A percentile compares a stretch with the other conserved stretches of the same genome.
Conservation (phyloP, 2,888 invertebrate genomes). For the Embidobia sp. region DNA sequence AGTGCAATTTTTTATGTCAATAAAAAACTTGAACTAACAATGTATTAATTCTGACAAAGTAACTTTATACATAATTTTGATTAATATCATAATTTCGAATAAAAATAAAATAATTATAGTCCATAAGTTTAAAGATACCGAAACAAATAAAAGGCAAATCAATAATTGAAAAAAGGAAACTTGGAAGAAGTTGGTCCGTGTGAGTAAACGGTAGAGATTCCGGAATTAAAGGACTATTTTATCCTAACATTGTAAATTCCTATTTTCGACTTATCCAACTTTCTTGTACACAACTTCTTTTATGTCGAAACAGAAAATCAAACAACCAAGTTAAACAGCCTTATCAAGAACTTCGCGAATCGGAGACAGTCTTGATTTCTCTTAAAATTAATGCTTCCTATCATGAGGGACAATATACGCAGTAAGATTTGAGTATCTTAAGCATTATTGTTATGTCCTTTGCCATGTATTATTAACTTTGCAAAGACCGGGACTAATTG, state of each 20-base stretch:
- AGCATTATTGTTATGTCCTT: slow-evolving; percentile 62
- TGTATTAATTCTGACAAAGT: too few species aligned
- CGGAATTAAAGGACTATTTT: slow-evolving; percentile 3
- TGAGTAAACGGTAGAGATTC: too few species aligned
- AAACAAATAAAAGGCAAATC: too few species aligned
- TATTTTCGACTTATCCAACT: slow-evolving; percentile 13
- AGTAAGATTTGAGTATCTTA: slow-evolving; percentile 50
- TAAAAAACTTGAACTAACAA: too few species aligned
- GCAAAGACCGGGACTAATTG: slow-evolving; percentile 57
- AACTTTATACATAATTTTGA: too few species aligned
- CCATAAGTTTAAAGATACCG: too few species aligned
- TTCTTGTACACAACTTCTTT: slow-evolving; percentile 3
- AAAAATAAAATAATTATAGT: too few species aligned
- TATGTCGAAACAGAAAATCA: slow-evolving; percentile 21
- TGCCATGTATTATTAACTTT: slow-evolving; percentile 62
- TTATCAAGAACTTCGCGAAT: slow-evolving; percentile 6
- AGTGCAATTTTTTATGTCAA: too few species aligned
- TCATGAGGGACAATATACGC: slow-evolving; percentile 32
- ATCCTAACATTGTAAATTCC: slow-evolving; percentile 7
- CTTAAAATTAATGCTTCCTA: slow-evolving; percentile 37
- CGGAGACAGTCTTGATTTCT: slow-evolving; percentile 25
- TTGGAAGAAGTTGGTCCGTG: too few species aligned
- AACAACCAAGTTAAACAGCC: slow-evolving; percentile 42
- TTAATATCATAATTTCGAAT: too few species aligned
- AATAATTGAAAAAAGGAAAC: not conserved